Evolutionary conservation across 2,888 invertebrate genomes (phyloP).

Genomic region (Allophyes oxyacanthae): DNA sequence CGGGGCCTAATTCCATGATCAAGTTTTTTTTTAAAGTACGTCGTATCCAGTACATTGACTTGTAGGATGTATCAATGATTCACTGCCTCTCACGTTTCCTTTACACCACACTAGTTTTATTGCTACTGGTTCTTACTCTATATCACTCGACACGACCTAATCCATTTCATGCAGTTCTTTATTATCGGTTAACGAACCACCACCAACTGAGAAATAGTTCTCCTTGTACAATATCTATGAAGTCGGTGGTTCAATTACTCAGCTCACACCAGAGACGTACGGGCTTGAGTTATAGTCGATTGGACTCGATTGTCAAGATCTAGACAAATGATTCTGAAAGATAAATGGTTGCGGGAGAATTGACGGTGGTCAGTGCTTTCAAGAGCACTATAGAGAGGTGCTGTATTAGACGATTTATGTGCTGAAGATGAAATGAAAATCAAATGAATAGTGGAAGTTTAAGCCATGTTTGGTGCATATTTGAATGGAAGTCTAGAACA

Average conservation of each 20-base stretch:
- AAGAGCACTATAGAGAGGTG: slow-evolving; percentile 19
- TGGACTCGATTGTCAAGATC: slow-evolving; percentile 49
- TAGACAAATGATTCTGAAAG: slow-evolving; percentile 52
- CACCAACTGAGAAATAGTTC: slow-evolving; percentile 30
- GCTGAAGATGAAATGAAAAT: slow-evolving; percentile 10
- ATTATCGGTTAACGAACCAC: slow-evolving; percentile 33
- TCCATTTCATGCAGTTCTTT: slow-evolving; percentile 23
- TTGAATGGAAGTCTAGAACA: no score
- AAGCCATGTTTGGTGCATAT: neutral
- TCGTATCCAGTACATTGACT: no score
- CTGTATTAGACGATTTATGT: slow-evolving; percentile 29
- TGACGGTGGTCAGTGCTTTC: slow-evolving; percentile 33
- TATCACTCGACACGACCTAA: neutral
- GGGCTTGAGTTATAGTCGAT: slow-evolving; percentile 48
- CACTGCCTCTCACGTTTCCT: no score
- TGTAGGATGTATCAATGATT: no score
- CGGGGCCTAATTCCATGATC: no score
- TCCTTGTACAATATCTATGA: slow-evolving; percentile 36
- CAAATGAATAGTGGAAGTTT: neutral
- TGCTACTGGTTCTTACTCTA: neutral
- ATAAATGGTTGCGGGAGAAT: slow-evolving; percentile 41
- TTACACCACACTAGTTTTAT: neutral
- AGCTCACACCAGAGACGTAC: slow-evolving; percentile 32
- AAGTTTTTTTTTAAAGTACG: no score
- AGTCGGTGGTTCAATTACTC: slow-evolving; percentile 50